Base-by-base conservation (phyloP, 2,888 invertebrate genomes). In the Pseudanteris insignis region DNA sequence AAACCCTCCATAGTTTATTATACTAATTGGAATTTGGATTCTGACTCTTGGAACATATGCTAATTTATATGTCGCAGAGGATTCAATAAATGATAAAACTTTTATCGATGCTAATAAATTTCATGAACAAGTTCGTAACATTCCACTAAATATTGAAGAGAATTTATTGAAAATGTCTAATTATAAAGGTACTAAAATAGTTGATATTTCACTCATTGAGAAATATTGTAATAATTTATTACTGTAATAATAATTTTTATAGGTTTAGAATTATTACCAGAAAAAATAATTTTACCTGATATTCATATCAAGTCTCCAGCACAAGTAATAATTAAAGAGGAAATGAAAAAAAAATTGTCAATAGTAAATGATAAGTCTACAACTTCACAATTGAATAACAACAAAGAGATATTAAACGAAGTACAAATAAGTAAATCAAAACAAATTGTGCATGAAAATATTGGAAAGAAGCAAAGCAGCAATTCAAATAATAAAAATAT, bases 21-120 rank as follows among this genome's bases (percentile, higher is more conserved):
- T 96, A 29, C 83, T 90, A 33, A 82, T 93, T 63, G 96, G 96
- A 0, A 82, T 94, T n/a, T 86, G 90, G 37, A 87, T 96, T 48
- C 88, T 97, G 86, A 86, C 96, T 11, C 84, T 94, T 32, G 94
- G 96, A 32, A 96, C 96, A 0, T 94, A 91, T 77, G 93, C 94
- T 0, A 96, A 92, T 81, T 83, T 89, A 54, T 90, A 86, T 75
- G 90, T 89, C 0, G 88, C 88, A 1, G 90, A 90, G 66, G 83
- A 85, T 63, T 82, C 84, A 24, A 79, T 82, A 1, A 82, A 79
- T 21, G 71, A 79, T 0, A 74, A 72, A 55, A 43, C 67, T 30
- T 63, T 69, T 8, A 61, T 70, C 12, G 12, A 67, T 34, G 72
- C 70, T 9, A 67, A 63, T 46, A 74, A 74, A 57, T 67, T 77